Base-by-base conservation (phyloP, 2,113 vertebrate genomes). In the Leiothrix lutea region DNA sequence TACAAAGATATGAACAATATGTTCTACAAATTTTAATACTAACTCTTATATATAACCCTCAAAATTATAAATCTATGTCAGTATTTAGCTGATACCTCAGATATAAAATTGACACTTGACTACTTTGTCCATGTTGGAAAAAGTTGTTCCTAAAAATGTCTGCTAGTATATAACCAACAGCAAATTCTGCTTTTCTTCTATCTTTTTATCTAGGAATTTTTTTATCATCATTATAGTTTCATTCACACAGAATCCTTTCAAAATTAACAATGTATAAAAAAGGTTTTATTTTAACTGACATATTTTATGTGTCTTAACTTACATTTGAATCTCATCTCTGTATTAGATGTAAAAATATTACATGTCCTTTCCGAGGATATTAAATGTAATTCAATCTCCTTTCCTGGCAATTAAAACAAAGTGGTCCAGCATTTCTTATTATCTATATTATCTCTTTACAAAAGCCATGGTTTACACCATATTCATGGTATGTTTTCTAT, bases 251-350 rank as follows among this genome's bases (percentile, higher is more conserved):
- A 80, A 65, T 25, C 5, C 11, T 20, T 44, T 35, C 8, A 79
- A 58, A 95, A 57, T 5, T 7, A 53, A 8, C 2, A 14, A 11
- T 53, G 50, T 25, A 50, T 16, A 58, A 62, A 77, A 81, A 8
- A 0, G 0, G 3, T 75, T 75, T 71, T 42, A 62, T 79, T 90
- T 66, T 88, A 54, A 51, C 38, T 60, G 29, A 21, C 1, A 11
- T 5, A 13, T 36, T 18, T 64, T 56, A 38, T 0, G 2, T 25
- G 4, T 19, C 29, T 79, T 45, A 81, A 65, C 1, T 23, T 36
- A 29, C 0, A 11, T 23, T 9, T 12, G 19, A 60, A 33, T 44
- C 5, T 12, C 6, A 61, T 18, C 5, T 28, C 5, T 25, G 2
- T 14, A 45, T 58, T 71, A 58, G 3, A 23, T 17, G 9, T 53